Evolutionary conservation across 2,797 vertebrate genomes (phyloP).

Genomic region (Adelosebastes latens): DNA sequence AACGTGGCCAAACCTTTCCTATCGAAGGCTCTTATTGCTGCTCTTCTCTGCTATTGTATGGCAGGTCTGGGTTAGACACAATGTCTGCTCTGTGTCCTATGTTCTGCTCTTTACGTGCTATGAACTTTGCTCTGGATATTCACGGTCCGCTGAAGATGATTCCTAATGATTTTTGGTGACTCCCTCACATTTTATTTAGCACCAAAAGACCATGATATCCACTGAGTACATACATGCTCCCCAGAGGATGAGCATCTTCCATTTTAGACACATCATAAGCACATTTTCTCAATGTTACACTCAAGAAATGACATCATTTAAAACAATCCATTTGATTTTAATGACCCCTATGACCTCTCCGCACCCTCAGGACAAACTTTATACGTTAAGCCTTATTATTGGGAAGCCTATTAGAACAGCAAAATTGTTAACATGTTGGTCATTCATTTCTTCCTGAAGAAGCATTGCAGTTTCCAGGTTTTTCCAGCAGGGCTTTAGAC

Average conservation of each 20-base stretch:
- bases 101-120: not conserved
- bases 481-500: not conserved
- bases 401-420: not conserved
- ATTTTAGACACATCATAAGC: not conserved
- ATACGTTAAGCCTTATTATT: not conserved
- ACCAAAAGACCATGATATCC: not conserved
- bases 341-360: not conserved
- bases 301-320: no score
- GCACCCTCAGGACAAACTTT: not conserved
- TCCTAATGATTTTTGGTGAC: not conserved
- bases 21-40: slow-evolving; percentile 55
- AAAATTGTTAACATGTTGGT: not conserved
- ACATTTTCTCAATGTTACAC: not conserved
- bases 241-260: not conserved
- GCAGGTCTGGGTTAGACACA: slow-evolving; percentile 69
- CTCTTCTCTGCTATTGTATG: slow-evolving; percentile 37
- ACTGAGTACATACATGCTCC: not conserved
- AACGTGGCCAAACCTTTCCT: slow-evolving; percentile 46
- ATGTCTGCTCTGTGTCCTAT: not conserved
- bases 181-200: not conserved
- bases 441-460: not conserved
- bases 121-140: not conserved
- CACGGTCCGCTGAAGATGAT: not conserved
- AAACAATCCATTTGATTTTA: no score
- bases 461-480: not conserved